Evolutionary conservation across 2,797 vertebrate species (phyloP).

Genomic region (Scomberomorus guttatus): DNA sequence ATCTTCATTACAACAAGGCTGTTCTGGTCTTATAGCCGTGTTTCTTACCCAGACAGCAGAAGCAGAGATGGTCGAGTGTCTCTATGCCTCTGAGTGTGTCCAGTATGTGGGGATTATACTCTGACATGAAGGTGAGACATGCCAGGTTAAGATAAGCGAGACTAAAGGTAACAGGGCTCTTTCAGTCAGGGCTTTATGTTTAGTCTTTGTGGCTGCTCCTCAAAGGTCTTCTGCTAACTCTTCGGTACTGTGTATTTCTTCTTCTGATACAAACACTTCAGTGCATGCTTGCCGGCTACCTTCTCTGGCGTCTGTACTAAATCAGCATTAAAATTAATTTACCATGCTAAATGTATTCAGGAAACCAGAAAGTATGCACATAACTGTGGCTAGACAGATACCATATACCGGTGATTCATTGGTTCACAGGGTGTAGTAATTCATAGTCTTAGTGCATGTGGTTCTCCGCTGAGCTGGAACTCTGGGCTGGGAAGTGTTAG

Average conservation of each 20-base stretch:
- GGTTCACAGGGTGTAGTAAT: conserved; percentile 61
- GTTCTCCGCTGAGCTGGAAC: conserved; percentile 46
- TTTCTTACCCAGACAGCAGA: conserved; percentile 51
- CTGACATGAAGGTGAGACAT: conserved; percentile 71
- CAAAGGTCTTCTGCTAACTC: conserved; percentile 28
- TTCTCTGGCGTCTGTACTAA: conserved; percentile 37
- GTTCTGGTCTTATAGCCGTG: conserved; percentile 39
- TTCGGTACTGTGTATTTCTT: conserved; percentile 22
- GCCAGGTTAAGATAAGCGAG: conserved; percentile 67
- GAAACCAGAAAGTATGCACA: conserved; percentile 64
- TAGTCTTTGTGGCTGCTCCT: conserved; percentile 35
- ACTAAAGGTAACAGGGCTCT: conserved; percentile 53
- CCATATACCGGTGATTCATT: conserved; percentile 57
- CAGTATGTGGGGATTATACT: conserved; percentile 62
- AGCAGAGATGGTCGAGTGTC: conserved; percentile 25
- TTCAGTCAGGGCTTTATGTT: conserved; percentile 37
- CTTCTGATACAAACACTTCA: conserved; percentile 20
- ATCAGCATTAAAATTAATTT: conserved; percentile 65
- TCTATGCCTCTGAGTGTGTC: conserved; percentile 57
- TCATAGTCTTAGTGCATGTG: conserved; percentile 47
- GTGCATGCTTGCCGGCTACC: not conserved
- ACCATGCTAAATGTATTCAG: conserved; percentile 56
- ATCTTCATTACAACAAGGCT: conserved; percentile 63
- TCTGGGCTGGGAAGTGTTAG: conserved; percentile 38
- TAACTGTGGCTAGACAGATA: conserved; percentile 57